Conservation (phyloP, 1,140 invertebrate species). For the Drosophila ohnishii region DNA sequence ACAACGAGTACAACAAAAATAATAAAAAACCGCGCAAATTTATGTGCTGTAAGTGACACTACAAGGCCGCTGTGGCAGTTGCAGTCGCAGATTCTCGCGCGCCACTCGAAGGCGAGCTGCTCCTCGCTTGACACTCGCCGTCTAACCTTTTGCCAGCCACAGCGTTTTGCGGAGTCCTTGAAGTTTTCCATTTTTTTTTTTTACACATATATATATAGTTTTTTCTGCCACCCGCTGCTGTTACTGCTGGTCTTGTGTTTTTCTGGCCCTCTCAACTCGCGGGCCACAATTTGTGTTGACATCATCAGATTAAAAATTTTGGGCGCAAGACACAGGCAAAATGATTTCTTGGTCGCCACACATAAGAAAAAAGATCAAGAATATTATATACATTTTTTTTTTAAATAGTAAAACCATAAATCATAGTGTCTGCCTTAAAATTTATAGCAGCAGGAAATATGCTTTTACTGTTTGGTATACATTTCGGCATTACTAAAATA, state of each 20-base stretch:
- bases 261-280: constrained; percentile 37
- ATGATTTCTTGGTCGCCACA: constrained; percentile 62
- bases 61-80: constrained; percentile 63
- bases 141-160: constrained; percentile 75
- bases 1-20: constrained; percentile 42
- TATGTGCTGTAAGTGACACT: constrained; percentile 76
- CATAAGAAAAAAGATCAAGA: background rate
- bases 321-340: constrained; percentile 71
- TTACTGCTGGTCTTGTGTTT: constrained; percentile 30
- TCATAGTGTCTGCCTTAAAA: background rate
- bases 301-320: constrained; percentile 81
- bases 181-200: constrained; percentile 44
- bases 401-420: constrained; percentile 4
- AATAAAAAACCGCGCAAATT: constrained; percentile 61
- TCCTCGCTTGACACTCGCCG: constrained; percentile 66
- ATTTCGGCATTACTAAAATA: background rate
- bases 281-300: constrained; percentile 80
- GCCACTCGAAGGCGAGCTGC: constrained; percentile 52
- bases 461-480: background rate
- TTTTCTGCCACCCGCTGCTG: constrained; percentile 1
- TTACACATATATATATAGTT: constrained; percentile 9
- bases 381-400: constrained; percentile 1
- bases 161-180: constrained; percentile 76
- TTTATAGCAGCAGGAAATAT: background rate
- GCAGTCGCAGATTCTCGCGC: constrained; percentile 45